These are phyloP conservation scores for Potorous gilbertii DNA, from an alignment of 2,797 vertebrate genomes.

Conservation along the genomic window DNA sequence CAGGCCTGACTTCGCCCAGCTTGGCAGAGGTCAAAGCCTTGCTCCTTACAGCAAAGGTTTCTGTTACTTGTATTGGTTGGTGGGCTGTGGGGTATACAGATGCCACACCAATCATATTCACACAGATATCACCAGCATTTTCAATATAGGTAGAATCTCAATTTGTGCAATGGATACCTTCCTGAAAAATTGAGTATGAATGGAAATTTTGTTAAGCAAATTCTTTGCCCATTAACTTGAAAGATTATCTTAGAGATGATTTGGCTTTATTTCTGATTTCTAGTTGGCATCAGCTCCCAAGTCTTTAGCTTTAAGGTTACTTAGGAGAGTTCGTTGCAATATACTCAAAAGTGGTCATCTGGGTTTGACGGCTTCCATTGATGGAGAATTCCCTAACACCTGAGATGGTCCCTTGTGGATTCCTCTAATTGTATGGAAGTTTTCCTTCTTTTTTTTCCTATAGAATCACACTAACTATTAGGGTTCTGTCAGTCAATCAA, in stretches of 20 bases:
- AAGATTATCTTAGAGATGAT: not conserved
- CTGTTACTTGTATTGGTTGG: not conserved
- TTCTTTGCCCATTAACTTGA: not conserved
- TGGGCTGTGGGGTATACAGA: fast-evolving
- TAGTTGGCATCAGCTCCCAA: not conserved
- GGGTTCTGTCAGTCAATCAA: not conserved
- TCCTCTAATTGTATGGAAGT: not conserved
- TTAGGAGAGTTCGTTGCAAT: not conserved
- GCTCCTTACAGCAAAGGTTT: not conserved
- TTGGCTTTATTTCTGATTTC: not conserved
- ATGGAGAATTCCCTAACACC: not conserved
- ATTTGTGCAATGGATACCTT: not conserved
- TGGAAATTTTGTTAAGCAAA: not conserved
- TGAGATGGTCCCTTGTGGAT: not conserved
- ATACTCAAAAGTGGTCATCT: not conserved
- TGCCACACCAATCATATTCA: not conserved
- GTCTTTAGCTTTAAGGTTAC: not conserved
- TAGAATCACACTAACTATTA: not conserved
- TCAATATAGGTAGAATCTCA: not conserved
- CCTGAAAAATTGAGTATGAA: not conserved
- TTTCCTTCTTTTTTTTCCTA: not conserved
- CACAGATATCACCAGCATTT: not conserved
- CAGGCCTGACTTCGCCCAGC: not conserved
- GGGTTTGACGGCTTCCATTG: too few relatives aligned
- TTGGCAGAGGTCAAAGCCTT: not conserved